Conservation (phyloP, 2,888 invertebrate species). For the Chalcosyrphus nemorum region DNA sequence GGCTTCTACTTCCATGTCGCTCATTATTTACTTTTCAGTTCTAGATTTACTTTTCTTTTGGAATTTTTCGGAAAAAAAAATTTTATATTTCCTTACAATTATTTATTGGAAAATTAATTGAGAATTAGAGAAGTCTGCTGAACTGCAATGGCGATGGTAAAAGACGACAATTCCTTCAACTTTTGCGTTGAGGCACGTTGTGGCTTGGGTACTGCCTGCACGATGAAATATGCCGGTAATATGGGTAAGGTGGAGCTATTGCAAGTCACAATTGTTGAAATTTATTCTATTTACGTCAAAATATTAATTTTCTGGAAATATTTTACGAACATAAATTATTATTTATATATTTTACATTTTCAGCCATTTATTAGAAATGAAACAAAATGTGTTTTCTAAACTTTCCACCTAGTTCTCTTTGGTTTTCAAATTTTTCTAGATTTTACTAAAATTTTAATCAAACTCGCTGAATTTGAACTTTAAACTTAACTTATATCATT, state of each 20-base stretch:
- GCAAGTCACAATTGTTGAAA: neutral
- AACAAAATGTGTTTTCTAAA: no score
- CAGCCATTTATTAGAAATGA: no score
- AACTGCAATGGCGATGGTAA: constrained; percentile 26
- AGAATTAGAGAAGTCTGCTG: neutral
- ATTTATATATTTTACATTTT: no score
- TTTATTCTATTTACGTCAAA: no score
- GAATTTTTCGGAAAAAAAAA: neutral
- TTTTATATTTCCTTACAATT: neutral
- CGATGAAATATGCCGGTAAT: constrained; percentile 23
- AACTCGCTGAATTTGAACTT: no score
- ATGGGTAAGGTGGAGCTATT: neutral
- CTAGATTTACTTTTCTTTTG: neutral
- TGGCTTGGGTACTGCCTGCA: constrained; percentile 21
- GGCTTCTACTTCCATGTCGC: constrained; percentile 73
- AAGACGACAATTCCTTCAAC: constrained; percentile 35
- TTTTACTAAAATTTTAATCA: no score
- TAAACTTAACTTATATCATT: no score
- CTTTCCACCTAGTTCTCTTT: no score
- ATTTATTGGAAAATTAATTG: neutral
- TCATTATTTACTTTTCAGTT: constrained; percentile 26
- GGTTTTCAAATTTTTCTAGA: no score
- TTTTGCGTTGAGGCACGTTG: constrained; percentile 39
- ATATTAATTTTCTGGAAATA: no score
- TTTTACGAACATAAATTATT: no score